phyloP scores from a whole-genome alignment of 2,888 invertebrate species.

The Netelia melanura region DNA sequence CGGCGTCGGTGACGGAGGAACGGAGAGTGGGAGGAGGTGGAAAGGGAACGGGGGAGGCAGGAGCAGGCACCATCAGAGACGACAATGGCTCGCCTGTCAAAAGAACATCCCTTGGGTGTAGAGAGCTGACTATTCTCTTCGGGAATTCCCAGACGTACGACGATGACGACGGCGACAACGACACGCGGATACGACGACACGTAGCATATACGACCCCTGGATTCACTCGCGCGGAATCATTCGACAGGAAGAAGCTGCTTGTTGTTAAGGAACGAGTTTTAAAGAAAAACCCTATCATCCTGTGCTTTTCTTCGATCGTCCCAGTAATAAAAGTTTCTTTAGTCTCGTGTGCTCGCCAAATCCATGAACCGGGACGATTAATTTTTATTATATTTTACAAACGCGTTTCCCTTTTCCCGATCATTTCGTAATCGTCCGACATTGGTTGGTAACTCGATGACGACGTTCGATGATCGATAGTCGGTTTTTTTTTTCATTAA shows the following conservation, averaged over 20 bases:
- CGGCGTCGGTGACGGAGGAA: constrained; percentile 50
- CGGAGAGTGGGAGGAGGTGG: constrained; percentile 51
- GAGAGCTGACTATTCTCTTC: constrained; percentile 68
- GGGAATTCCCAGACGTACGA: constrained; percentile 62
- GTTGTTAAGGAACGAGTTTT: constrained; percentile 55
- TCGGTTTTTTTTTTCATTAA: too few relatives aligned
- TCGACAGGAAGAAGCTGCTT: constrained; percentile 66
- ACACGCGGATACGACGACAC: constrained; percentile 50
- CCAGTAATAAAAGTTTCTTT: too few relatives aligned
- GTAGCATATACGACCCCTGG: constrained; percentile 38
- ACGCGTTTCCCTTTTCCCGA: too few relatives aligned
- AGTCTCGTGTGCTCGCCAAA: too few relatives aligned
- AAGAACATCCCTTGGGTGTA: constrained; percentile 79
- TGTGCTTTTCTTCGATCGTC: constrained; percentile 12
- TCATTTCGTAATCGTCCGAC: too few relatives aligned
- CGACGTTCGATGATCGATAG: too few relatives aligned
- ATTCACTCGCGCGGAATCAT: constrained; percentile 68
- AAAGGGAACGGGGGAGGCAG: constrained; percentile 66
- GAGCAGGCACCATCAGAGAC: constrained; percentile 76
- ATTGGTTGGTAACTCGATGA: too few relatives aligned
- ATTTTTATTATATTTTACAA: too few relatives aligned
- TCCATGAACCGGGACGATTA: too few relatives aligned
- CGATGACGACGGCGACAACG: constrained; percentile 30
- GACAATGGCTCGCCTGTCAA: constrained; percentile 80
- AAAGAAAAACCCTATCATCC: constrained; percentile 22